phyloP scores from a whole-genome alignment of 2,888 invertebrate species.

The Tuta absoluta region DNA sequence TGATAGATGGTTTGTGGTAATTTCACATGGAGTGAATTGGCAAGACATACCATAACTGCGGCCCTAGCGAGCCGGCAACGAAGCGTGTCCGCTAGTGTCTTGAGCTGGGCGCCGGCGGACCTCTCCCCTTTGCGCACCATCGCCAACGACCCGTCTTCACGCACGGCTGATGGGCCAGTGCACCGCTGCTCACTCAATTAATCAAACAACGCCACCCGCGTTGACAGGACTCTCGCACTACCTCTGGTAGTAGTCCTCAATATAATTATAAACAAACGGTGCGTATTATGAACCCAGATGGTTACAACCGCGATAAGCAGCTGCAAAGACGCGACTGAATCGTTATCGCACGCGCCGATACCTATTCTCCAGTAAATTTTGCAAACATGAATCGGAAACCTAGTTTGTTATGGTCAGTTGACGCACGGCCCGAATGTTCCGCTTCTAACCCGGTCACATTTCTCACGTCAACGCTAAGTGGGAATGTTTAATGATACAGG shows the following conservation, averaged over 20 bases:
- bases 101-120: conserved; percentile 66
- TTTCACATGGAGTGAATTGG: conserved; percentile 35
- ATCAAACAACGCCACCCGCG: conserved; percentile 46
- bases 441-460: conserved; percentile 49
- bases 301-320: conserved; percentile 76
- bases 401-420: conserved; percentile 68
- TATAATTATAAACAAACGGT: conserved; percentile 17
- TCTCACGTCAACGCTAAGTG: conserved; percentile 46
- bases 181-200: conserved; percentile 57
- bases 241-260: conserved; percentile 11
- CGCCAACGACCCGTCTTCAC: conserved; percentile 75
- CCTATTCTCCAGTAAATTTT: conserved; percentile 69
- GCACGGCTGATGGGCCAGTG: conserved; percentile 75
- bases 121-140: conserved; percentile 77
- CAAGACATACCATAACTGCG: conserved; percentile 66
- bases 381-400: conserved; percentile 65
- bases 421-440: conserved; percentile 66
- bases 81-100: conserved; percentile 73
- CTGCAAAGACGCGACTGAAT: conserved; percentile 75
- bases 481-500: conserved; percentile 32
- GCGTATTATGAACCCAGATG: conserved; percentile 27
- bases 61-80: conserved; percentile 69
- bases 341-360: conserved; percentile 68
- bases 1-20: not conserved
- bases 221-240: conserved; percentile 39